These are phyloP conservation scores for Haemorhous mexicanus DNA, from an alignment of 2,113 vertebrate genomes.

Conservation along the genomic window DNA sequence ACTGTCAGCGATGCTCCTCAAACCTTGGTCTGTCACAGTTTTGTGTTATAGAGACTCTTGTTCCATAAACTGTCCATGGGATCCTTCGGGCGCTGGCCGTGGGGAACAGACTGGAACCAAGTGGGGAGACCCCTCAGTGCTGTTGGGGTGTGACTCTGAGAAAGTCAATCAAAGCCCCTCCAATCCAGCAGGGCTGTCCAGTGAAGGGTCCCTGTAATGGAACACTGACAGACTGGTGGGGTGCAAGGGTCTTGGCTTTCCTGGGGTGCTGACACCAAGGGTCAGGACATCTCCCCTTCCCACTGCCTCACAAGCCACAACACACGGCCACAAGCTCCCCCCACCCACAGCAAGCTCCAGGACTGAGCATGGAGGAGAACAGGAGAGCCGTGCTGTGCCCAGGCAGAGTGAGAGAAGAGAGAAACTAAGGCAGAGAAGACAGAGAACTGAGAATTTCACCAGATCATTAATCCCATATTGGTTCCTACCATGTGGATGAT, in stretches of 20 bases:
- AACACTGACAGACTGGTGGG: not conserved
- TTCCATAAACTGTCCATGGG: not conserved
- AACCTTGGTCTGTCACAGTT: not conserved
- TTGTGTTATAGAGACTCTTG: too few relatives aligned
- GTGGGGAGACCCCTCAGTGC: not conserved
- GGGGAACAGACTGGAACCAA: not conserved
- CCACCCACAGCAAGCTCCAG: not conserved
- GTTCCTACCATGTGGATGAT: not conserved
- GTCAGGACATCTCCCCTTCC: not conserved
- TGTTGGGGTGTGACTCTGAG: not conserved
- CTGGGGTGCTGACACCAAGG: not conserved
- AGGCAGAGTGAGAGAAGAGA: not conserved
- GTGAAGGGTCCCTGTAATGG: not conserved
- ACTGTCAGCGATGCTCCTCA: not conserved
- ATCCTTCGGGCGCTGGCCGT: rapidly evolving
- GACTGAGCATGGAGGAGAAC: not conserved
- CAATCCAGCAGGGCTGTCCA: not conserved
- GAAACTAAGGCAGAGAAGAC: not conserved
- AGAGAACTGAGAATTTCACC: not conserved
- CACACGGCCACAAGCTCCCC: not conserved
- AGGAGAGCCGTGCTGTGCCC: not conserved
- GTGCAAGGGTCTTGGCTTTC: not conserved
- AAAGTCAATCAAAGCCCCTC: not conserved
- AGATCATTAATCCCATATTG: not conserved
- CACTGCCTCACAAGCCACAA: not conserved